phyloP scores from a whole-genome alignment of 2,888 invertebrate species.

The Pollenia amentaria region DNA sequence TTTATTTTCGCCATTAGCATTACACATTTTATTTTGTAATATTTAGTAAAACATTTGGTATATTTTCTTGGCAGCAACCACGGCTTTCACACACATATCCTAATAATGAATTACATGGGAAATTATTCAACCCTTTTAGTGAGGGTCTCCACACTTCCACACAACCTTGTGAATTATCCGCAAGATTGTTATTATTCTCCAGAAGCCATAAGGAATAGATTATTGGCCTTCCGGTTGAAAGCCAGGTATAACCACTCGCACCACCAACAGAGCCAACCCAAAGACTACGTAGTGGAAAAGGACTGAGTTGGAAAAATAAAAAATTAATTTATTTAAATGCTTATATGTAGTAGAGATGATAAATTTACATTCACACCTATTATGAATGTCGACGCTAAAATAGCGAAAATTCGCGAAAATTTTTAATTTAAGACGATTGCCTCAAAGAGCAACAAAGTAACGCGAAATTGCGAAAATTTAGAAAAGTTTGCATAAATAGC shows the following conservation, averaged over 20 bases:
- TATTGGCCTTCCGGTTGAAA: constrained; percentile 39
- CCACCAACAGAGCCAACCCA: constrained; percentile 49
- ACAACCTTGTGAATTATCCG: constrained; percentile 43
- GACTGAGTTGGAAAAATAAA: constrained; percentile 1
- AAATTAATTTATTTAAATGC: not conserved
- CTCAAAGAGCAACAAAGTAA: no score
- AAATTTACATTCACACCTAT: constrained; percentile 54
- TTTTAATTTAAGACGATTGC: no score
- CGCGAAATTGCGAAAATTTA: no score
- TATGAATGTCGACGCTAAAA: no score
- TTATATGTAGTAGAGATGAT: no score
- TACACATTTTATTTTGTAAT: not conserved
- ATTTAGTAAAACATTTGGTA: constrained; percentile 6
- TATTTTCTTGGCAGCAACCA: not conserved
- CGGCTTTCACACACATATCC: constrained; percentile 53
- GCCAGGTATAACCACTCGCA: constrained; percentile 42
- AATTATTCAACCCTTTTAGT: constrained; percentile 47
- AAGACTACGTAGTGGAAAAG: constrained; percentile 47
- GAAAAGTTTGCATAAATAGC: no score
- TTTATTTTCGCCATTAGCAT: no score
- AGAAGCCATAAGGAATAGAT: constrained; percentile 43
- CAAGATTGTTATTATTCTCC: constrained; percentile 24
- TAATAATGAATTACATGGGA: constrained; percentile 22
- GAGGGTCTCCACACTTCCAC: constrained; percentile 36
- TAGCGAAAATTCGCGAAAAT: no score